Evolutionary conservation across 2,113 vertebrate species (phyloP).

Genomic region (Australoheros scitulus): DNA sequence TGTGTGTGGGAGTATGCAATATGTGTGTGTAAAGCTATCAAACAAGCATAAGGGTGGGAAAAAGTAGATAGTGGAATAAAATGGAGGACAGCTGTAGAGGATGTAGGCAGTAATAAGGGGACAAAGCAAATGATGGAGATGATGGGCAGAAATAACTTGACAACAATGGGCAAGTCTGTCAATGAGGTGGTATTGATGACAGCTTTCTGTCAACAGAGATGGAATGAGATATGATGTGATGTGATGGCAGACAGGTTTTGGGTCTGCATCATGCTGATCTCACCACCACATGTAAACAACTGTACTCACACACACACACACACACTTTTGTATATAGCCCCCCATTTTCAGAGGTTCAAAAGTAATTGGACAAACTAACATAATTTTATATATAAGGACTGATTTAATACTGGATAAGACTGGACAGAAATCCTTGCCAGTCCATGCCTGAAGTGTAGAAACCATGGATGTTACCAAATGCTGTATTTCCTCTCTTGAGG

Average conservation of each 20-base stretch:
- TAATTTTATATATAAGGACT: neutral
- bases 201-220: slow-evolving; percentile 41
- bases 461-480: neutral
- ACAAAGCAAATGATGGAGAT: slow-evolving; percentile 46
- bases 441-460: neutral
- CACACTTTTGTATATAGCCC: neutral
- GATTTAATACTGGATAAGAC: neutral
- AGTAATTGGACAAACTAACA: neutral
- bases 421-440: neutral
- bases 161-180: slow-evolving; percentile 32
- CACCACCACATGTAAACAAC: neutral
- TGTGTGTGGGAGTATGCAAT: neutral
- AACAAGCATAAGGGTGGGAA: slow-evolving; percentile 14
- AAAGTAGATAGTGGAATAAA: slow-evolving; percentile 41
- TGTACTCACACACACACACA: neutral
- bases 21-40: slow-evolving; percentile 41
- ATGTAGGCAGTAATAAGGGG: slow-evolving; percentile 47
- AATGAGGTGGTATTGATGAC: slow-evolving; percentile 21
- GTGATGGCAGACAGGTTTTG: slow-evolving; percentile 41
- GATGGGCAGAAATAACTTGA: slow-evolving; percentile 34
- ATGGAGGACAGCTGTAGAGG: slow-evolving; percentile 44
- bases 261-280: slow-evolving; percentile 28
- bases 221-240: slow-evolving; percentile 57
- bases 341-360: neutral
- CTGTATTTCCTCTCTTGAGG: neutral